Evolutionary conservation across 2,113 vertebrate species (phyloP).

Genomic region (Hippoglossus stenolepis): DNA sequence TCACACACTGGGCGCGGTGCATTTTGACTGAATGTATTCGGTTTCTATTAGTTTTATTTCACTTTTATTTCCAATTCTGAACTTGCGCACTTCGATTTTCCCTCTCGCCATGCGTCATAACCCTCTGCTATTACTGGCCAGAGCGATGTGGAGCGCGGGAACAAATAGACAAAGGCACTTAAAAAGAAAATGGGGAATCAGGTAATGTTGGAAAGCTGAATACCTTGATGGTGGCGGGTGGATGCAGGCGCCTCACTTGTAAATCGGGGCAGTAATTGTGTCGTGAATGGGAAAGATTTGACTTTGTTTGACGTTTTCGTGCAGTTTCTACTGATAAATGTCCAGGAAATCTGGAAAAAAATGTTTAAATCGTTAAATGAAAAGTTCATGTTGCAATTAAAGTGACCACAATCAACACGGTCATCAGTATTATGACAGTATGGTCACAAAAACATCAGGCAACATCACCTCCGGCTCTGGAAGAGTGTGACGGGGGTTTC

Average conservation of each 20-base stretch:
- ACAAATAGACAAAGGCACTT: neutral
- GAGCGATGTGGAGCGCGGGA: neutral
- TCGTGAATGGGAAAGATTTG: neutral
- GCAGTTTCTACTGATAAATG: too few species aligned
- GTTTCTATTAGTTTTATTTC: conserved; percentile 53
- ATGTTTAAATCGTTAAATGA: too few species aligned
- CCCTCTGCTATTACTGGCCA: neutral
- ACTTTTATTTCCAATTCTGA: conserved; percentile 40
- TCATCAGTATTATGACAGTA: too few species aligned
- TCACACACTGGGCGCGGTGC: conserved; percentile 1
- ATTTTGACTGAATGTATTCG: conserved; percentile 35
- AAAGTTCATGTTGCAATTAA: too few species aligned
- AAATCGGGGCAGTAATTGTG: neutral
- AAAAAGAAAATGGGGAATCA: neutral
- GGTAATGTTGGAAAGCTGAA: neutral
- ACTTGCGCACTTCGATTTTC: conserved; percentile 24
- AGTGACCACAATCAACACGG: too few species aligned
- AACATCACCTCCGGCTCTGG: too few species aligned
- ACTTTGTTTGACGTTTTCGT: too few species aligned
- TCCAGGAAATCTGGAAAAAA: too few species aligned
- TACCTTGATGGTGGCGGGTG: neutral
- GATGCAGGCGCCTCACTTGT: neutral
- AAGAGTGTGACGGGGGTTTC: too few species aligned
- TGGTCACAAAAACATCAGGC: too few species aligned
- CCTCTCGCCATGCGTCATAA: conserved; percentile 2